These are phyloP conservation scores for Rynchops niger DNA, from an alignment of 2,113 vertebrate species.

Conservation along the genomic window DNA sequence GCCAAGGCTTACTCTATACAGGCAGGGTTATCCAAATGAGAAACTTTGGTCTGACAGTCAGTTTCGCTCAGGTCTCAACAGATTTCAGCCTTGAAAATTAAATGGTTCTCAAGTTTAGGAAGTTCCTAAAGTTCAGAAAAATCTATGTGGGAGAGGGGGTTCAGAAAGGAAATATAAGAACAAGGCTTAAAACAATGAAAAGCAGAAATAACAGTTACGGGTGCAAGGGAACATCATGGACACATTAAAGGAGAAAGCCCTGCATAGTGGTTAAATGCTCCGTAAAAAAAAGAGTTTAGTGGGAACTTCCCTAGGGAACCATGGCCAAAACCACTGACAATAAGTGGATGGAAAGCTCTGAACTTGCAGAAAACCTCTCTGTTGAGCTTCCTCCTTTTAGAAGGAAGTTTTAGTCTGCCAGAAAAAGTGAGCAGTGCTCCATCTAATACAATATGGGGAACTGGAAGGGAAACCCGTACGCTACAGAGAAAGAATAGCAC, in stretches of 20 bases:
- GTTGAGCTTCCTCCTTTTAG: neutral
- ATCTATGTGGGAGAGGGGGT: neutral
- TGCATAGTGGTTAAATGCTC: neutral
- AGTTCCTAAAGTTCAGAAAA: neutral
- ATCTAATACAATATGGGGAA: neutral
- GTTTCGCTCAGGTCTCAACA: neutral
- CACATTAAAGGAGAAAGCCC: neutral
- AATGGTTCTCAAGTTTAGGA: neutral
- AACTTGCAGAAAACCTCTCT: neutral
- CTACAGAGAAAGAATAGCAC: neutral
- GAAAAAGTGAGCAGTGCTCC: neutral
- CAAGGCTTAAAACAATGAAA: neutral
- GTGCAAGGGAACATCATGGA: neutral
- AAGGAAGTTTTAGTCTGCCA: neutral
- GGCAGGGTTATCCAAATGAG: neutral
- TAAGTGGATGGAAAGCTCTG: neutral
- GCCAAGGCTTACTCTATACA: neutral
- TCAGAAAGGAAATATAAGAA: neutral
- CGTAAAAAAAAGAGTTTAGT: neutral
- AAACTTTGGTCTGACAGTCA: neutral
- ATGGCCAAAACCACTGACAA: neutral
- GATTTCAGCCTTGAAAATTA: neutral
- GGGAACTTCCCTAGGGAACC: neutral
- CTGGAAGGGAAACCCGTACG: neutral
- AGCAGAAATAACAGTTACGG: neutral